These are phyloP conservation scores for Pyrocoelia pectoralis DNA, from an alignment of 2,888 invertebrate genomes.

Conservation along the genomic window DNA sequence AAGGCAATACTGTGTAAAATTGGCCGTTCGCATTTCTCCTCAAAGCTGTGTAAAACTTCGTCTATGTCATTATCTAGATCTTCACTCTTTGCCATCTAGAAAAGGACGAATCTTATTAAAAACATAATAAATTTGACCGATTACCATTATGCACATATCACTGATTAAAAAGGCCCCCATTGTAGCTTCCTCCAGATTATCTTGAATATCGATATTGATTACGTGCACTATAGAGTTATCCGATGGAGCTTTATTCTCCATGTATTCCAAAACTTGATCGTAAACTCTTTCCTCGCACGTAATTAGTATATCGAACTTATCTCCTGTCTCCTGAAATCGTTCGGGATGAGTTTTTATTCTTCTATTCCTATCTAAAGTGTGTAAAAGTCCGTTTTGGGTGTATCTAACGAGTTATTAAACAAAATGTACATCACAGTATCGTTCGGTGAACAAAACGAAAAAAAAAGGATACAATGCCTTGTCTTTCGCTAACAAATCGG, in stretches of 20 bases:
- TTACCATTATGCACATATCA: conserved; percentile 91
- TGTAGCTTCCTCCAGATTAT: conserved; percentile 99
- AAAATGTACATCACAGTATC: neutral
- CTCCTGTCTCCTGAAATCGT: conserved; percentile 87
- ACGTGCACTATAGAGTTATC: conserved; percentile 93
- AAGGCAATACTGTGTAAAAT: conserved; percentile 95
- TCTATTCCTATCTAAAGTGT: conserved; percentile 97
- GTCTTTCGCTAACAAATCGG: conserved; percentile 89
- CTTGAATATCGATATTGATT: conserved; percentile 98
- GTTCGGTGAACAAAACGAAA: conserved; percentile 11
- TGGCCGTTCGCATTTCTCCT: conserved; percentile 83
- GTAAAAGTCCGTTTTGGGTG: conserved; percentile 96
- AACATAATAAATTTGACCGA: no score
- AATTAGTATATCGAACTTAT: conserved; percentile 94
- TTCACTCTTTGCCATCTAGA: conserved; percentile 83
- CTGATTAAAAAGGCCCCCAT: conserved; percentile 98
- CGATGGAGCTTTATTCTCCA: conserved; percentile 81
- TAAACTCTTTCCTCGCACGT: conserved; percentile 99
- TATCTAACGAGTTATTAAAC: conserved; percentile 65
- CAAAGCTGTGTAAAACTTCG: conserved; percentile 93
- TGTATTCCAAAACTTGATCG: conserved; percentile 96
- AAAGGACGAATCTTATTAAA: conserved; percentile 43
- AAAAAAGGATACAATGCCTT: conserved; percentile 84
- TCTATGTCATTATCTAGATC: conserved; percentile 98
- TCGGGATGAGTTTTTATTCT: conserved; percentile 95